Conservation (phyloP, 2,113 vertebrate species). For the Pteruthius melanotis region DNA sequence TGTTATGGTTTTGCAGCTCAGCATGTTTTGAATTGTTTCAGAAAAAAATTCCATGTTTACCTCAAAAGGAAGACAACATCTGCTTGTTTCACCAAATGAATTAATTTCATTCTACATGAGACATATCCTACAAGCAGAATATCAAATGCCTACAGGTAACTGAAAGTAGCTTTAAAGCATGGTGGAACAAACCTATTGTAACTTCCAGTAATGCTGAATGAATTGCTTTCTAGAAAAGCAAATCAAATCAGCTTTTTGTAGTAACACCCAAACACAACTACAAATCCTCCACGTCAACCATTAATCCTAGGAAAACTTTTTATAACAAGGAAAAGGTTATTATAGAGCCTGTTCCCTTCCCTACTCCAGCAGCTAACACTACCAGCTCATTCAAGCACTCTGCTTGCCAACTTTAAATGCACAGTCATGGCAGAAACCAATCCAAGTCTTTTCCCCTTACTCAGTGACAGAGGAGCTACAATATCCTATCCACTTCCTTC, state of each 20-base stretch:
- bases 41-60: not conserved
- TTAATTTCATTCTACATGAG: not conserved
- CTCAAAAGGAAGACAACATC: not conserved
- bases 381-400: not conserved
- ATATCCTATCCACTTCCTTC: not conserved
- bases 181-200: not conserved
- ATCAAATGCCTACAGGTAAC: not conserved
- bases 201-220: not conserved
- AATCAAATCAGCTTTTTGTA: not conserved
- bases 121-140: not conserved
- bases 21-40: not conserved
- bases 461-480: not conserved
- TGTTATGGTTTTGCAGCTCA: not conserved
- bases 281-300: rapidly evolving
- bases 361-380: not conserved
- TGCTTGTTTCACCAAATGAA: not conserved
- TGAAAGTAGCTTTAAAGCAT: not conserved
- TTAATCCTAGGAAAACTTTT: not conserved
- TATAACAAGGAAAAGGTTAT: not conserved
- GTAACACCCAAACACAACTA: not conserved
- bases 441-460: not conserved
- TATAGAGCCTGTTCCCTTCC: not conserved
- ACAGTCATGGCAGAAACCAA: not conserved
- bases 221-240: not conserved
- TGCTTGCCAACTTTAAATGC: not conserved